These are phyloP conservation scores for Eristalis pertinax DNA, from an alignment of 2,888 invertebrate species.

Conservation along the genomic window DNA sequence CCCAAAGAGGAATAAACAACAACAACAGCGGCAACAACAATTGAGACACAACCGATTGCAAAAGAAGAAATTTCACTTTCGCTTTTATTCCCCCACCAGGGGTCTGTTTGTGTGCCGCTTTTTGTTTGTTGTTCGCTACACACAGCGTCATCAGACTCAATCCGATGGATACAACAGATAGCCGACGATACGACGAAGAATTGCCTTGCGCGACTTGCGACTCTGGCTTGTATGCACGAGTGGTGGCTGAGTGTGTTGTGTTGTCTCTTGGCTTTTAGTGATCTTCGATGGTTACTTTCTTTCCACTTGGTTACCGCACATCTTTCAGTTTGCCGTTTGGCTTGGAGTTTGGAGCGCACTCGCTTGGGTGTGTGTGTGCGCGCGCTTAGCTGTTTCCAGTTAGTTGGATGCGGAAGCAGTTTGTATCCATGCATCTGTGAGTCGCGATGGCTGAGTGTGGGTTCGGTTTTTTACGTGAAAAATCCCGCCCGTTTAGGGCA, in stretches of 20 bases:
- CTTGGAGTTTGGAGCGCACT: not conserved
- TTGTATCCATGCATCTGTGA: slow-evolving; percentile 12
- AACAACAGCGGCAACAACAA: slow-evolving; percentile 34
- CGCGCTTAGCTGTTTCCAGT: slow-evolving; percentile 58
- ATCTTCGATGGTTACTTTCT: slow-evolving; percentile 70
- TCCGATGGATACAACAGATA: slow-evolving; percentile 41
- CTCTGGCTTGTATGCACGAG: not conserved
- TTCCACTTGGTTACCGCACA: slow-evolving; percentile 62
- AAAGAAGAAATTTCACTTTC: slow-evolving; percentile 81
- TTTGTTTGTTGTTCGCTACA: slow-evolving; percentile 37
- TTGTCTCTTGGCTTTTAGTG: slow-evolving; percentile 35
- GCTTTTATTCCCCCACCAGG: slow-evolving; percentile 76
- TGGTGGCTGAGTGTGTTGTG: not conserved
- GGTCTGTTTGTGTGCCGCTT: slow-evolving; percentile 23
- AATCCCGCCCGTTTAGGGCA: slow-evolving; percentile 55
- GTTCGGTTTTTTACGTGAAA: not conserved
- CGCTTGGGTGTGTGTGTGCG: slow-evolving; percentile 12
- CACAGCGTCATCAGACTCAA: not conserved
- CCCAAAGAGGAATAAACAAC: slow-evolving; percentile 42
- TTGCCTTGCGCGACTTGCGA: not conserved
- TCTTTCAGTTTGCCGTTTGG: slow-evolving; percentile 9
- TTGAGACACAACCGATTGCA: slow-evolving; percentile 51
- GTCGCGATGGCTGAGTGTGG: too few relatives aligned
- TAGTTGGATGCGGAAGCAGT: slow-evolving; percentile 67
- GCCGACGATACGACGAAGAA: not conserved